Evolutionary conservation across 2,113 vertebrate genomes (phyloP), one percentile per base, ranked within the genome.

Genomic region (Procavia capensis): DNA sequence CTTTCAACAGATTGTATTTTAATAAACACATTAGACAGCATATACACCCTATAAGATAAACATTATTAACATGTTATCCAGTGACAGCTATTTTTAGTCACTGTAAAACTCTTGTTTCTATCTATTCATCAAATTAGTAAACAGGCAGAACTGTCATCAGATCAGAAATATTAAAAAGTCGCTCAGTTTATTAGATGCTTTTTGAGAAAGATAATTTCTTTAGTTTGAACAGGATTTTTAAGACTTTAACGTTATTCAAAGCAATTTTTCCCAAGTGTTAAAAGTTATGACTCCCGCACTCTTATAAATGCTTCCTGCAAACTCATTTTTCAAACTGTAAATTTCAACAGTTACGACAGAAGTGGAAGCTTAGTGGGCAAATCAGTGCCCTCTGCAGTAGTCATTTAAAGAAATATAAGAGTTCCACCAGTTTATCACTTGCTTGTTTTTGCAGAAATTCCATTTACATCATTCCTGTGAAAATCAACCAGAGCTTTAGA

Each of bases 401-500:
- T 92, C 74, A 90, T 20, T 83, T 81, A 76, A 94, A 94, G 41
- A 92, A 88, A 78, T 68, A 24, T 47, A 80, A 95, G 66, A 85
- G 57, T 41, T 83, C 31, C 91, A 75, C 54, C 75, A 87, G 88
- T 96, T 83, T 90, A 86, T 82, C 79, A 96, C 34, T 93, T 36
- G 22, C 70, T 68, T 36, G 47, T 22, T 76, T 86, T 86, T 57
- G 36, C 61, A 96, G 96, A 97, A 95, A 95, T 95, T 95, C 75
- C 63, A 90, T 84, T 96, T 81, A 78, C 47, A 27, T 63, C 95
- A 90, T 57, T 88, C 57, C 72, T 91, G 88, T 41, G 72, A 95
- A 97, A 94, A 91, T 85, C 76, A 80, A 61, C 92, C 63, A 79
- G 24, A 92, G 57, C 83, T 95, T 96, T 81, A 91, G 61, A 93